Evolutionary conservation across 2,113 vertebrate species (phyloP).

Genomic region (Nipponia nippon): DNA sequence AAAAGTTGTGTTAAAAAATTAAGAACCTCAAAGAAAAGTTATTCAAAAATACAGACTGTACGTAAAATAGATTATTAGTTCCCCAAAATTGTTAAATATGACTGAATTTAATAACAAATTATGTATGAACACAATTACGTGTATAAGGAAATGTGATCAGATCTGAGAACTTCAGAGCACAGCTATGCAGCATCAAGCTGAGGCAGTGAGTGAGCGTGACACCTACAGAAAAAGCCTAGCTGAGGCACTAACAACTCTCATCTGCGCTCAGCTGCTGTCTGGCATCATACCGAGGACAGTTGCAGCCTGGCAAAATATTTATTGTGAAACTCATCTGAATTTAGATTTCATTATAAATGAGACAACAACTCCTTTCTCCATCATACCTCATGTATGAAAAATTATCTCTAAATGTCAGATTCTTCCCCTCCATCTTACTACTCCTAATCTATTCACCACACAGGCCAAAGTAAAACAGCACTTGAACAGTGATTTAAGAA

Average conservation of each 20-base stretch:
- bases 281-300: background rate
- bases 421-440: background rate
- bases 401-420: background rate
- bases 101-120: conserved; percentile 22
- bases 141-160: background rate
- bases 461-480: background rate
- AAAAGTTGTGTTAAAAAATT: conserved; percentile 68
- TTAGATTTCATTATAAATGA: conserved; percentile 8
- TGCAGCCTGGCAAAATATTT: conserved; percentile 3
- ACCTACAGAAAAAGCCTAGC: background rate
- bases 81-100: background rate
- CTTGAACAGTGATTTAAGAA: background rate
- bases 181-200: background rate
- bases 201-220: background rate
- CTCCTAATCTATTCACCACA: background rate
- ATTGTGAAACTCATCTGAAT: background rate
- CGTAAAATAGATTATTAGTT: conserved; percentile 24
- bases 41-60: conserved; percentile 3
- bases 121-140: background rate
- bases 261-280: background rate
- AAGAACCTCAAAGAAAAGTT: conserved; percentile 48
- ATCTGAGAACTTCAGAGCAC: background rate
- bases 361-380: background rate
- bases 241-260: background rate
- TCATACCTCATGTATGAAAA: background rate